These are phyloP conservation scores for Palaemon carinicauda DNA, from an alignment of 1,140 invertebrate genomes.

Conservation along the genomic window DNA sequence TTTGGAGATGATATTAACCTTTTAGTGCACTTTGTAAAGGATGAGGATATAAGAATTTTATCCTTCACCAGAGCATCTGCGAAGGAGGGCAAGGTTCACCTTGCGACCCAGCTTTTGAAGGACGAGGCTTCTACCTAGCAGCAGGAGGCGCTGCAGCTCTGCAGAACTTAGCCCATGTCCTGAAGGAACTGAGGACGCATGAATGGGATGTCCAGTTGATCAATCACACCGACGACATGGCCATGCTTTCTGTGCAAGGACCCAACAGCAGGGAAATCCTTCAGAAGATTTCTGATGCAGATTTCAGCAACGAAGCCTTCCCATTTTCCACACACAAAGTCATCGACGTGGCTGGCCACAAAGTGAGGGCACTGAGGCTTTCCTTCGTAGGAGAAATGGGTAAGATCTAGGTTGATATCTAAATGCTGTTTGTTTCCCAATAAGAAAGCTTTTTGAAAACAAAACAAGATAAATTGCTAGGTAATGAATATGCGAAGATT, in stretches of 20 bases:
- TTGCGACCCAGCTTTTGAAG: conserved; percentile 64
- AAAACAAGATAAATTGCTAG: too few relatives aligned
- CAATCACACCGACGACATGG: conserved; percentile 80
- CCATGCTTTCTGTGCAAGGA: conserved; percentile 86
- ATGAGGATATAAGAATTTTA: too few relatives aligned
- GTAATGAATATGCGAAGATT: too few relatives aligned
- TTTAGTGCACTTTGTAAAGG: too few relatives aligned
- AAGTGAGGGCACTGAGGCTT: conserved; percentile 74
- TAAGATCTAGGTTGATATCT: conserved; percentile 18
- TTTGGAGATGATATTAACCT: too few relatives aligned
- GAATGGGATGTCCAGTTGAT: conserved; percentile 77
- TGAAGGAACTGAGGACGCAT: conserved; percentile 74
- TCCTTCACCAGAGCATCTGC: conserved; percentile 37
- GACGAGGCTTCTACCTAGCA: conserved; percentile 84
- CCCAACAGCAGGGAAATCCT: conserved; percentile 74
- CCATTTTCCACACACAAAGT: conserved; percentile 72
- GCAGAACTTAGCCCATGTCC: conserved; percentile 78
- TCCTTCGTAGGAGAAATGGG: conserved; percentile 86
- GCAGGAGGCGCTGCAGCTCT: conserved; percentile 79
- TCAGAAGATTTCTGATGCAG: conserved; percentile 66
- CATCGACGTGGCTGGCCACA: conserved; percentile 67
- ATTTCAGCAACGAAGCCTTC: conserved; percentile 72
- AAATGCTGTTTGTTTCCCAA: not conserved
- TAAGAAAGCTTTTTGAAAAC: not conserved
- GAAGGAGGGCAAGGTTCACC: conserved; percentile 32